Evolutionary conservation across 2,888 invertebrate genomes (phyloP).

Genomic region (Erynnis tages): DNA sequence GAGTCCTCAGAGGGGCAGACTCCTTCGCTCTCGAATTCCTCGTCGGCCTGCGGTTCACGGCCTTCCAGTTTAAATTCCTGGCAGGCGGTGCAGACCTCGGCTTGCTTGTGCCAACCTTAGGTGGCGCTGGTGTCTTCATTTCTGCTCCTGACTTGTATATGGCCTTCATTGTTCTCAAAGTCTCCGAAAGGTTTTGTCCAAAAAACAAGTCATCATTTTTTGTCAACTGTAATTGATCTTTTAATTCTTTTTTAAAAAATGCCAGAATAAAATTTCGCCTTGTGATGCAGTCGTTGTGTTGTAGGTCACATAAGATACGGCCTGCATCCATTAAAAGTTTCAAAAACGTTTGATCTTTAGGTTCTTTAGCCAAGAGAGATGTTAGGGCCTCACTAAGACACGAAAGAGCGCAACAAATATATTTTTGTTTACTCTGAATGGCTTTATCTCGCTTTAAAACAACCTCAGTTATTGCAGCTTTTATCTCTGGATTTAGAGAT

Average conservation of each 20-base stretch:
- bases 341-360: slow-evolving; percentile 8
- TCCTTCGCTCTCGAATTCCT: slow-evolving; percentile 1
- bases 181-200: slow-evolving; percentile 17
- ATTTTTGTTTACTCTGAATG: background rate
- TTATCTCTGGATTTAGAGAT: slow-evolving; percentile 4
- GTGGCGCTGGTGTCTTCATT: slow-evolving; percentile 2
- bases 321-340: slow-evolving; percentile 8
- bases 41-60: slow-evolving; percentile 1
- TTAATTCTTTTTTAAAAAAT: slow-evolving; percentile 13
- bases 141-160: slow-evolving; percentile 17
- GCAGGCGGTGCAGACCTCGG: background rate
- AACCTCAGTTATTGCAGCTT: background rate
- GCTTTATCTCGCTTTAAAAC: slow-evolving; percentile 5
- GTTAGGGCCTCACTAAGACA: slow-evolving; percentile 2
- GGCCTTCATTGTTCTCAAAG: slow-evolving; percentile 9
- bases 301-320: slow-evolving; percentile 10
- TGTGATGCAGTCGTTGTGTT: background rate
- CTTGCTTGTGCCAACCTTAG: background rate
- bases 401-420: background rate
- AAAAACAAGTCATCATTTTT: slow-evolving; percentile 18
- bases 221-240: slow-evolving; percentile 13
- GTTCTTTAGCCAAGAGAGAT: background rate
- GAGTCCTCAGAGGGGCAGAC: background rate
- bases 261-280: slow-evolving; percentile 5
- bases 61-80: slow-evolving; percentile 13